Evolutionary conservation across 2,888 invertebrate species (phyloP), one percentile per base, ranked within the genome.

Genomic region (Drosophila ustulata): DNA sequence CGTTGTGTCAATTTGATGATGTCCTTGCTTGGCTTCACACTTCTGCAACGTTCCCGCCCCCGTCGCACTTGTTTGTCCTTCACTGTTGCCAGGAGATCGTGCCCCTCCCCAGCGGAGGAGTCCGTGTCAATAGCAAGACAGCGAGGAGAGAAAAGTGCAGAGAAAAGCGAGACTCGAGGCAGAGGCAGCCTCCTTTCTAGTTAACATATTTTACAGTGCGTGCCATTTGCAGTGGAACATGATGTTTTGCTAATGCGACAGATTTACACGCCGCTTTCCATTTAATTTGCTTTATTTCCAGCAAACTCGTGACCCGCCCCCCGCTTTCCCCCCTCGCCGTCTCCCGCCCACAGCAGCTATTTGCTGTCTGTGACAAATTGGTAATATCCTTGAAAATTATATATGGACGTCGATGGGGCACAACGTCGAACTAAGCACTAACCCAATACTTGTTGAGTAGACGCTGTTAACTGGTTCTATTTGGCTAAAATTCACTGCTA

Each of bases 231-330:
- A 82, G 74, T 74, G 78, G 80, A 87, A 89, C 91, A 91, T 91
- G 91, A 86, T 89, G 82, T 90, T 90, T 90, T 80, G 88, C 89
- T 91, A 91, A 91, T 91, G 90, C 90, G 65, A 72, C 79, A 90
- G 91, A 91, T 91, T 89, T 89, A 66, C 71, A 66, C 67, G 72
- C 51, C 66, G 71, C 67, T 67, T 70, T 71, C 68, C 72, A 74
- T 88, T 82, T 66, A 69, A 76, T 87, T 76, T 83, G 64, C 47
- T 56, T 80, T 67, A 57, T 61, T 59, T 59, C 56, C 50, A 32
- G 18, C 50, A 46, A 46, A 53, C 4, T 11, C 1, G n/a, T 13
- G n/a, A 13, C 23, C n/a, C 9, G 3, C 25, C 30, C 2, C n/a
- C 4, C 26, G 1, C n/a, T n/a, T n/a, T n/a, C n/a, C 23, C 30